Conservation (phyloP, 2,888 invertebrate genomes). For the Eristalinus sepulchralis region DNA sequence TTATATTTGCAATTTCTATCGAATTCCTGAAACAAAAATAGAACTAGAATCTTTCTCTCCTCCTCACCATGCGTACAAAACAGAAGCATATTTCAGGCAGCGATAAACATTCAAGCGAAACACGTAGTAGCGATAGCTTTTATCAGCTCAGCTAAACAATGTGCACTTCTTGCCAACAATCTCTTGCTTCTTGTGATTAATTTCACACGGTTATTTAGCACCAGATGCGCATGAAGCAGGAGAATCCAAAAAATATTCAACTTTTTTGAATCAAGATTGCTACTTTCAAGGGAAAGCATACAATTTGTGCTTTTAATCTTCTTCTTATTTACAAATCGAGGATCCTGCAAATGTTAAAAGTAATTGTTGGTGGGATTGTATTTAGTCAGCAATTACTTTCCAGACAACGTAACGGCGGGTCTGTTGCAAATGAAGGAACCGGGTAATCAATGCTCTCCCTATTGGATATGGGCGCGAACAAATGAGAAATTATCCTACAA, state of each 20-base stretch:
- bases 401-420: neutral
- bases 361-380: neutral
- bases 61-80: neutral
- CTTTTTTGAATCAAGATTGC: neutral
- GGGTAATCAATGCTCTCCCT: neutral
- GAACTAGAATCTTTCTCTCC: neutral
- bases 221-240: neutral
- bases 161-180: neutral
- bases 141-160: neutral
- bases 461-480: neutral
- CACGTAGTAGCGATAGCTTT: neutral
- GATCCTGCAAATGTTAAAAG: neutral
- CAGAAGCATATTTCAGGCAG: neutral
- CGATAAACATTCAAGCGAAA: neutral
- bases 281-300: neutral
- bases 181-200: neutral
- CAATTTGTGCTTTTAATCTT: neutral
- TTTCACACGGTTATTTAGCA: neutral
- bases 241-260: neutral
- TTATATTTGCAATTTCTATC: slow-evolving; percentile 3
- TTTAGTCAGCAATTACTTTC: neutral
- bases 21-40: neutral
- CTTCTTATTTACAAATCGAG: neutral
- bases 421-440: neutral
- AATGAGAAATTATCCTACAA: neutral